Conservation (phyloP, 2,113 vertebrate genomes). For the Pleuronectes platessa region DNA sequence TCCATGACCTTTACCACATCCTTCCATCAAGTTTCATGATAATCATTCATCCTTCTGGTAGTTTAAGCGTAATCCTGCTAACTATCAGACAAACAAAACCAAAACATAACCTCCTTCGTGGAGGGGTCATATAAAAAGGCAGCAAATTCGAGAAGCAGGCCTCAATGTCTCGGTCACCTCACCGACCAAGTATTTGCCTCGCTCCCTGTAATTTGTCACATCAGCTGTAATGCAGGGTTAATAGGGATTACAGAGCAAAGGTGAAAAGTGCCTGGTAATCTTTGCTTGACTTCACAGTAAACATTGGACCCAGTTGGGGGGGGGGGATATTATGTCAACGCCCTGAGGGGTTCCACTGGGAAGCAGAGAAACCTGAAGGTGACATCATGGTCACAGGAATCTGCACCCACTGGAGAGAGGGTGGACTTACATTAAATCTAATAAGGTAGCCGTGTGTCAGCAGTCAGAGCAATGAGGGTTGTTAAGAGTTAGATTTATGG, state of each 20-base stretch:
- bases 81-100: neutral
- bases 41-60: neutral
- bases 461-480: slow-evolving; percentile 21
- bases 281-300: slow-evolving; percentile 52
- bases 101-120: neutral
- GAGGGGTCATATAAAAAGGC: no score
- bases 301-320: slow-evolving; percentile 45
- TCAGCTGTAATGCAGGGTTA: slow-evolving; percentile 4
- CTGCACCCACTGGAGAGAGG: slow-evolving; percentile 8
- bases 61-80: neutral
- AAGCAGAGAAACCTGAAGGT: slow-evolving; percentile 44
- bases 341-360: slow-evolving; percentile 20
- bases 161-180: neutral
- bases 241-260: slow-evolving; percentile 34
- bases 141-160: neutral
- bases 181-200: slow-evolving; percentile 12
- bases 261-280: slow-evolving; percentile 61
- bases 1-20: neutral
- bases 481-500: slow-evolving; percentile 57
- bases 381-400: slow-evolving; percentile 60
- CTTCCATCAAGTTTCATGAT: no score
- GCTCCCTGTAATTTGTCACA: slow-evolving; percentile 5
- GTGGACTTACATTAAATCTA: slow-evolving; percentile 46
- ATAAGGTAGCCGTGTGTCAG: slow-evolving; percentile 54
- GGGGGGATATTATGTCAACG: slow-evolving; percentile 62